Evolutionary conservation across 2,797 vertebrate species (phyloP).

Genomic region (Nasua narica): DNA sequence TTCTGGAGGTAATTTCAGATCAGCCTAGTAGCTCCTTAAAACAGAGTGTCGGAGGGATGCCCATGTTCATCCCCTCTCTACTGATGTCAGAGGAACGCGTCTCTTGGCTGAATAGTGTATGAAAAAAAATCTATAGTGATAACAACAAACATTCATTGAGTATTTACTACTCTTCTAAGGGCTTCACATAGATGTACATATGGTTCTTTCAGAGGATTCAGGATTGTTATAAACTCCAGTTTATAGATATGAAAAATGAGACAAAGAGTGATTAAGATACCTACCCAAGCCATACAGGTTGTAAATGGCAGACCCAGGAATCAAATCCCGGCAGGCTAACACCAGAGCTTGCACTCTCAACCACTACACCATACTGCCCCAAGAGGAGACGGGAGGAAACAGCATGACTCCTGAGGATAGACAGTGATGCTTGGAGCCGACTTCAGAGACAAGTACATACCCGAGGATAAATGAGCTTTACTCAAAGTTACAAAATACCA

Average conservation of each 20-base stretch:
- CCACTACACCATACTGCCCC: accelerated
- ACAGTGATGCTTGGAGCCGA: not conserved
- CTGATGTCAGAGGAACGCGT: not conserved
- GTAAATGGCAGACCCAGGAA: not conserved
- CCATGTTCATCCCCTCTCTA: not conserved
- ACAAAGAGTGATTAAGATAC: not conserved
- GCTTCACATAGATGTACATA: not conserved
- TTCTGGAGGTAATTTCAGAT: not conserved
- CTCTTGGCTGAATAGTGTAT: not conserved
- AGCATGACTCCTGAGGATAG: not conserved
- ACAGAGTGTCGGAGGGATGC: not conserved
- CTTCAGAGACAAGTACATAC: not conserved
- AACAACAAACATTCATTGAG: not conserved
- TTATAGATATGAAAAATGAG: not conserved
- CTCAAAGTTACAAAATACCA: not conserved
- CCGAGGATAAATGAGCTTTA: not conserved
- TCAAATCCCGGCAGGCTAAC: not conserved
- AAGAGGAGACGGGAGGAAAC: not conserved
- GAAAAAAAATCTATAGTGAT: not conserved
- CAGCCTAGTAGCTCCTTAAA: not conserved
- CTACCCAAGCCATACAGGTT: not conserved
- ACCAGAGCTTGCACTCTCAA: not conserved
- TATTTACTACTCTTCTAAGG: not conserved
- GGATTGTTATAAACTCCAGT: not conserved
- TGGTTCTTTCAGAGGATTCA: not conserved